phyloP scores from a whole-genome alignment of 2,888 invertebrate species.

The Caenorhabditis virilis region DNA sequence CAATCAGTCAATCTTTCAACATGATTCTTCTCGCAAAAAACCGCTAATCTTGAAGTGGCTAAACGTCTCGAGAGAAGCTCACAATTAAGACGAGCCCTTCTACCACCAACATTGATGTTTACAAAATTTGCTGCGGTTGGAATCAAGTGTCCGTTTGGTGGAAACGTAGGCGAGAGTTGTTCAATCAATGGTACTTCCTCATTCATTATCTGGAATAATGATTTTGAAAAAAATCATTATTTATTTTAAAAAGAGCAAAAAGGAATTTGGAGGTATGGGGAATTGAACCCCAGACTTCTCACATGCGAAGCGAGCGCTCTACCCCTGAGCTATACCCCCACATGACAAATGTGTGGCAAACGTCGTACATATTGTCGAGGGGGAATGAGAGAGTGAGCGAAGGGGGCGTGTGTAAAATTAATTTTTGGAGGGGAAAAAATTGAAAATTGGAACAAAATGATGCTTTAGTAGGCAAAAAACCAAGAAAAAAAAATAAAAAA shows the following conservation, averaged over 20 bases:
- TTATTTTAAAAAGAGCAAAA: no score
- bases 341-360: neutral
- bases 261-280: conserved; percentile 57
- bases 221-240: no score
- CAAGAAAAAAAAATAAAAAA: no score
- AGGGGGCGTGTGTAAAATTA: no score
- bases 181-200: conserved; percentile 30
- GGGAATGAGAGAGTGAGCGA: no score
- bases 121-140: no score
- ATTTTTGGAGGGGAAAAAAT: no score
- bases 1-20: conserved; percentile 60
- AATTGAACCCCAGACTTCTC: conserved; percentile 65
- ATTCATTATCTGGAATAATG: conserved; percentile 16
- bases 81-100: conserved; percentile 27
- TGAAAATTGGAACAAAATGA: no score
- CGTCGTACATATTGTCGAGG: no score
- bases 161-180: neutral
- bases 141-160: no score
- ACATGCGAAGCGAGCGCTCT: conserved; percentile 66
- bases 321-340: conserved; percentile 57
- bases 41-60: conserved; percentile 51
- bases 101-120: conserved; percentile 28
- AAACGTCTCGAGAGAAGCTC: conserved; percentile 33
- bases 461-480: no score
- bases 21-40: conserved; percentile 55